A percentile compares a stretch with the other conserved stretches of the same genome.
These are phyloP conservation scores for Andrena bucephala DNA, from an alignment of 2,888 invertebrate genomes.

Conservation along the genomic window DNA sequence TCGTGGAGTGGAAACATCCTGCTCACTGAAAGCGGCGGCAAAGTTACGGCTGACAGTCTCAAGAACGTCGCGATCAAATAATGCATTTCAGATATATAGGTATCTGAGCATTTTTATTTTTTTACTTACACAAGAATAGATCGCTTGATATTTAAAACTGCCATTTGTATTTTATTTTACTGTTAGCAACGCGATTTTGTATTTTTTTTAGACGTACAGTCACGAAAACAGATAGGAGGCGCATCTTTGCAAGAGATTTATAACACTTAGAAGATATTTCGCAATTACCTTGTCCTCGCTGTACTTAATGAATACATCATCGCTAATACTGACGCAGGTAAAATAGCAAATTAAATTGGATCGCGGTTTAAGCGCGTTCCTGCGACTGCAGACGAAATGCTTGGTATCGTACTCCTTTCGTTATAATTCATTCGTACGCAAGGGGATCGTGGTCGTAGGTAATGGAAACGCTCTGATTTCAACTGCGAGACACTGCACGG, in stretches of 20 bases:
- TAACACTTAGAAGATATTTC: constrained; percentile 13
- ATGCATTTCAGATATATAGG: constrained; percentile 67
- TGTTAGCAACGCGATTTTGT: constrained; percentile 24
- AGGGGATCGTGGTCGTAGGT: constrained; percentile 68
- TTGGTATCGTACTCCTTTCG: constrained; percentile 49
- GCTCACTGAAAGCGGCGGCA: constrained; percentile 90
- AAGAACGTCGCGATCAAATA: constrained; percentile 94
- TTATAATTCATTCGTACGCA: constrained; percentile 59
- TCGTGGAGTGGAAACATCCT: constrained; percentile 95
- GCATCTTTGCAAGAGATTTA: neutral
- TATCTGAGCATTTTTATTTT: constrained; percentile 43
- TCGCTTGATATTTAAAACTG: constrained; percentile 35
- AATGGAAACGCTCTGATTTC: constrained; percentile 44
- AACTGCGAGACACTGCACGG: constrained; percentile 36
- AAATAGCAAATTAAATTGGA: constrained; percentile 25
- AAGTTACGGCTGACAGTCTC: constrained; percentile 91
- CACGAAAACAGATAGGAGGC: constrained; percentile 26
- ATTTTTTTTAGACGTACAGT: constrained; percentile 42
- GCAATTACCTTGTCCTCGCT: neutral
- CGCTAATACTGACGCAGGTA: constrained; percentile 1
- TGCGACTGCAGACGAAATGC: constrained; percentile 56
- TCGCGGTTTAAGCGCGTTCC: constrained; percentile 16
- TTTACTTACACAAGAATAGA: constrained; percentile 24
- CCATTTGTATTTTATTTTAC: constrained; percentile 28
- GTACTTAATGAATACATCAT: constrained; percentile 1